phyloP scores from a whole-genome alignment of 2,888 invertebrate species.

The Blomia tropicalis region DNA sequence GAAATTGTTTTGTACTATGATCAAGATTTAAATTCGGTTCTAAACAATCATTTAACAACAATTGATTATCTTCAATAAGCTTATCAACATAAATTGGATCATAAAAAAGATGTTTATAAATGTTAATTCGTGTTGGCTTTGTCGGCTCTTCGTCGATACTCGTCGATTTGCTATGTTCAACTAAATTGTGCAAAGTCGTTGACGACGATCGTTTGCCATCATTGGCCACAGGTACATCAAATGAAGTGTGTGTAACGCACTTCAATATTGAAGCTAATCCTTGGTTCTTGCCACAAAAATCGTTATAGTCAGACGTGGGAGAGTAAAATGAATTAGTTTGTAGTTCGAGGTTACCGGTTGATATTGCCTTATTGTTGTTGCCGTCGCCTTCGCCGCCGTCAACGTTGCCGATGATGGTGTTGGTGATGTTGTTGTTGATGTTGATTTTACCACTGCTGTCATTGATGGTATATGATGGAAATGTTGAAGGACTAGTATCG shows the following conservation, averaged over 20 bases:
- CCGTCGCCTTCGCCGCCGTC: no score
- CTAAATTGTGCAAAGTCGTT: neutral
- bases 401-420: no score
- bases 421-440: neutral
- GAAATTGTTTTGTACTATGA: neutral
- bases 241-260: no score
- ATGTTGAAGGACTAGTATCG: neutral
- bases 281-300: no score
- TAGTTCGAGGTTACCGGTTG: no score
- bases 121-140: neutral
- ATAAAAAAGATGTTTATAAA: neutral
- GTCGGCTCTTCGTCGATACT: neutral
- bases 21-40: neutral
- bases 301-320: no score
- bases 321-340: no score
- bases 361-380: no score
- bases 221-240: neutral
- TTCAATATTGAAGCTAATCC: no score
- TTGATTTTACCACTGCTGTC: neutral
- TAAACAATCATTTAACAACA: neutral
- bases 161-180: neutral
- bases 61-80: neutral
- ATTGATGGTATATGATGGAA: neutral
- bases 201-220: neutral
- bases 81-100: no score